phyloP scores from a whole-genome alignment of 2,113 vertebrate species.

The Acinonyx jubatus region DNA sequence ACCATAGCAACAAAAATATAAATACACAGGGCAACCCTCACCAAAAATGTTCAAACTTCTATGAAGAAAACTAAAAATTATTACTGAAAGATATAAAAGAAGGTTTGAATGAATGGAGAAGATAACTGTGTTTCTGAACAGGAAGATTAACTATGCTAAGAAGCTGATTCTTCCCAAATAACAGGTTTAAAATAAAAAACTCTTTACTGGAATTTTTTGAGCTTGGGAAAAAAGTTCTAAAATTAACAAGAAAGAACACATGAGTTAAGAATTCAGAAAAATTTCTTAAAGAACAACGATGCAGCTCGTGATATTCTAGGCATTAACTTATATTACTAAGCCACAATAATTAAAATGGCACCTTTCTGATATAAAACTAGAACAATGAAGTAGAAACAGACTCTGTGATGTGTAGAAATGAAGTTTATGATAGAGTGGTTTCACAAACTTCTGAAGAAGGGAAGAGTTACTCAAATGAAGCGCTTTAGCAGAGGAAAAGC shows the following conservation, averaged over 20 bases:
- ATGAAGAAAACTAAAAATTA: background rate
- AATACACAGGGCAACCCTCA: background rate
- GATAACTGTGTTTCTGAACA: background rate
- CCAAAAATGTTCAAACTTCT: background rate
- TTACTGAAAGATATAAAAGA: background rate
- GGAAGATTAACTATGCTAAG: background rate
- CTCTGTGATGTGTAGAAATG: background rate
- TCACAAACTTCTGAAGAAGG: background rate
- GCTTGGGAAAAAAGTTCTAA: constrained; percentile 39
- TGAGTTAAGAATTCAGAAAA: background rate
- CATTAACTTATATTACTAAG: constrained; percentile 3
- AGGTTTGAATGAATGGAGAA: background rate
- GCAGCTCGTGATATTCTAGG: background rate
- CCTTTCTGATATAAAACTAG: background rate
- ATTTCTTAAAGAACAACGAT: background rate
- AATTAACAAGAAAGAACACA: background rate
- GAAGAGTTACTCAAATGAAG: background rate
- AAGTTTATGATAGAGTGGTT: background rate
- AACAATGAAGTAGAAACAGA: background rate
- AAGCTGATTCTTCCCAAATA: background rate
- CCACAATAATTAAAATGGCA: background rate
- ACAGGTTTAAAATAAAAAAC: background rate
- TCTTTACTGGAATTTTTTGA: background rate
- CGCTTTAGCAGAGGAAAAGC: background rate
- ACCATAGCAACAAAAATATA: background rate